Percentiles rank a stretch among this genome's conserved stretches.
Conservation (phyloP, 1,140 invertebrate species). For the Asobara japonica region DNA sequence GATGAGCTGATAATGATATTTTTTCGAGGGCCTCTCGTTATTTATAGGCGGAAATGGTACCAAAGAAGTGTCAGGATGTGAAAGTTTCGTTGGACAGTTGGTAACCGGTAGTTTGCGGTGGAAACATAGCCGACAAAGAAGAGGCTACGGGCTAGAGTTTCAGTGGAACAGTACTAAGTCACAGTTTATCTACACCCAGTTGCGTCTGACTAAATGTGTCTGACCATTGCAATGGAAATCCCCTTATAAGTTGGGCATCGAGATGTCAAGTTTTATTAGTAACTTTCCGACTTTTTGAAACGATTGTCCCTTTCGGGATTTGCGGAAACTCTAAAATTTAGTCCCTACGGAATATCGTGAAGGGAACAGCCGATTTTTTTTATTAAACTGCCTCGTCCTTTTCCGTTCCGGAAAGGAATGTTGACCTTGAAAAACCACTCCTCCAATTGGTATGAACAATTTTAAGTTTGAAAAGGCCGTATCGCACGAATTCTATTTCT, state of each 20-base stretch:
- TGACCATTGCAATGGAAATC: background rate
- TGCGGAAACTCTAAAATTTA: too few relatives aligned
- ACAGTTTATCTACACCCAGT: constrained; percentile 3
- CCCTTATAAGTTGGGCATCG: constrained; percentile 4
- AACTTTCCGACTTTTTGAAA: too few relatives aligned
- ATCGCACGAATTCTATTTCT: too few relatives aligned
- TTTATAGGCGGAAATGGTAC: background rate
- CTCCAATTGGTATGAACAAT: too few relatives aligned
- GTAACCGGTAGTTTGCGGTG: background rate
- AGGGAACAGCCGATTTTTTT: too few relatives aligned
- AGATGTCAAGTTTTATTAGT: too few relatives aligned
- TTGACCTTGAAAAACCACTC: too few relatives aligned
- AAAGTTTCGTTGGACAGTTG: background rate
- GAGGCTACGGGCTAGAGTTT: background rate
- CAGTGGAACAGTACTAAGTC: background rate
- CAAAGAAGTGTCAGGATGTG: background rate
- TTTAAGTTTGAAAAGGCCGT: too few relatives aligned
- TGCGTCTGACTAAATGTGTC: background rate
- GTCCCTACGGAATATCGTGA: too few relatives aligned
- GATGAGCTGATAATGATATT: background rate
- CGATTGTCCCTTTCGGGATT: too few relatives aligned
- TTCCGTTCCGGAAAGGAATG: too few relatives aligned
- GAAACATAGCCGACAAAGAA: background rate
- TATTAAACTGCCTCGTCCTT: too few relatives aligned
- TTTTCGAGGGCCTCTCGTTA: background rate